Conservation (phyloP, 2,888 invertebrate genomes). For the Stenodema calcarata region DNA sequence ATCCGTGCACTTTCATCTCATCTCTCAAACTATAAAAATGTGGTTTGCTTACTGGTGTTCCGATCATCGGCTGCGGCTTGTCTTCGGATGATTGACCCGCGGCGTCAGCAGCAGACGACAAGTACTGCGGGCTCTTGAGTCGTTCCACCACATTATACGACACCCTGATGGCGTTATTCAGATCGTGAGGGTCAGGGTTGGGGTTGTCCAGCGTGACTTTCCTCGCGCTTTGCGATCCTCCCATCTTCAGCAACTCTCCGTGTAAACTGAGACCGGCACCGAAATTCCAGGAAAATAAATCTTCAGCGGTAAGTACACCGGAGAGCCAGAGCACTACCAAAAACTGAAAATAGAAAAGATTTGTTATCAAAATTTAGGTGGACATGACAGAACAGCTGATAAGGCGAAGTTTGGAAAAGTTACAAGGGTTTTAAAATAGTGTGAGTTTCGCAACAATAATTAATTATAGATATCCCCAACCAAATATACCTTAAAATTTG, state of each 20-base stretch:
- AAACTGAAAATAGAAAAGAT: not conserved
- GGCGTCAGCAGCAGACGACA: not conserved
- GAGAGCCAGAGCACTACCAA: not conserved
- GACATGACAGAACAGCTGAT: conserved; percentile 12
- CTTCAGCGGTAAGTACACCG: not conserved
- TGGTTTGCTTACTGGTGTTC: conserved; percentile 12
- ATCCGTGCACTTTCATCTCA: conserved; percentile 34
- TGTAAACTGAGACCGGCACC: not conserved
- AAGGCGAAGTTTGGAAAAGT: not conserved
- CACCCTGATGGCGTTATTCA: conserved; percentile 31
- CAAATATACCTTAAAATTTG: too few species aligned
- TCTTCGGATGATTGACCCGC: not conserved
- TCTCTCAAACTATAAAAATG: conserved; percentile 31
- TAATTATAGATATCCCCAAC: too few species aligned
- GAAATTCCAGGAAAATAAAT: not conserved
- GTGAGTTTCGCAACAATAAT: too few species aligned
- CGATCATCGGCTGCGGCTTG: not conserved
- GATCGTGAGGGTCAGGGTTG: conserved; percentile 27
- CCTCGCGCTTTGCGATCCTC: conserved; percentile 35
- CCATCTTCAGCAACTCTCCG: not conserved
- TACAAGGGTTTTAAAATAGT: not conserved
- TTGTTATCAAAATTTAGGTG: conserved; percentile 25
- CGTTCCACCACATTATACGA: conserved; percentile 34
- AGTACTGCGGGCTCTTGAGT: not conserved
- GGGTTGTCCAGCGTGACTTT: conserved; percentile 40